Percentiles rank a stretch among this genome's conserved stretches.
These are phyloP conservation scores for Vulpes ferrilata DNA, from an alignment of 2,113 vertebrate genomes.

Conservation along the genomic window DNA sequence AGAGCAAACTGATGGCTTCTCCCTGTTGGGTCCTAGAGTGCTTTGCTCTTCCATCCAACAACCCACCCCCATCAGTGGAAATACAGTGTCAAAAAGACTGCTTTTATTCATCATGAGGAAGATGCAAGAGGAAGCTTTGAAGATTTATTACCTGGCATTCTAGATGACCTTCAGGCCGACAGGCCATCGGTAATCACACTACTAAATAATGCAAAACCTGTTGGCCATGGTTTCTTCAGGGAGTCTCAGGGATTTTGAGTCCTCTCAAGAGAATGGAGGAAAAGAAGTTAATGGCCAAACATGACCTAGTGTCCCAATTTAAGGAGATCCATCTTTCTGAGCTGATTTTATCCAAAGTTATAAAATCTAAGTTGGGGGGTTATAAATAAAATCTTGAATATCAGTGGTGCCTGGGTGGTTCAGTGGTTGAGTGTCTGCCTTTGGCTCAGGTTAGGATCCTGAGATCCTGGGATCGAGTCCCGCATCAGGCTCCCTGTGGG, in stretches of 20 bases:
- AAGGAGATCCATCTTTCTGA: neutral
- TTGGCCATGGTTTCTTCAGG: slow-evolving; percentile 32
- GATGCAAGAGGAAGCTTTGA: slow-evolving; percentile 33
- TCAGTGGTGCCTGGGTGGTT: too few species aligned
- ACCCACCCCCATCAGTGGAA: too few species aligned
- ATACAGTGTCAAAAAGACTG: slow-evolving; percentile 27
- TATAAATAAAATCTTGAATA: neutral
- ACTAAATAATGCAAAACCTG: slow-evolving; percentile 68
- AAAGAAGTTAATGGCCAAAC: slow-evolving; percentile 24
- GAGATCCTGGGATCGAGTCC: too few species aligned
- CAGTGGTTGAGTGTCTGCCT: too few species aligned
- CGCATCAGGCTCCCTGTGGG: too few species aligned
- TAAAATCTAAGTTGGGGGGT: neutral
- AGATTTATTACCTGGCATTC: slow-evolving; percentile 73
- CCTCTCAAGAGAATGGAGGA: slow-evolving; percentile 1
- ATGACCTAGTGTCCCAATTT: neutral
- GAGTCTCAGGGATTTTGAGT: neutral
- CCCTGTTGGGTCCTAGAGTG: neutral
- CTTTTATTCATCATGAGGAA: slow-evolving; percentile 23
- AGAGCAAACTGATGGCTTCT: neutral
- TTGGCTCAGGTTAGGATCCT: too few species aligned
- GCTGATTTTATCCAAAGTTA: neutral
- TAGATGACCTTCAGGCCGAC: slow-evolving; percentile 50
- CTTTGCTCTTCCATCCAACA: neutral
- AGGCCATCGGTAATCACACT: slow-evolving; percentile 36